Evolutionary conservation across 2,888 invertebrate genomes (phyloP), one percentile per base, ranked within the genome.

Genomic region (Exephanes ischioxanthus): DNA sequence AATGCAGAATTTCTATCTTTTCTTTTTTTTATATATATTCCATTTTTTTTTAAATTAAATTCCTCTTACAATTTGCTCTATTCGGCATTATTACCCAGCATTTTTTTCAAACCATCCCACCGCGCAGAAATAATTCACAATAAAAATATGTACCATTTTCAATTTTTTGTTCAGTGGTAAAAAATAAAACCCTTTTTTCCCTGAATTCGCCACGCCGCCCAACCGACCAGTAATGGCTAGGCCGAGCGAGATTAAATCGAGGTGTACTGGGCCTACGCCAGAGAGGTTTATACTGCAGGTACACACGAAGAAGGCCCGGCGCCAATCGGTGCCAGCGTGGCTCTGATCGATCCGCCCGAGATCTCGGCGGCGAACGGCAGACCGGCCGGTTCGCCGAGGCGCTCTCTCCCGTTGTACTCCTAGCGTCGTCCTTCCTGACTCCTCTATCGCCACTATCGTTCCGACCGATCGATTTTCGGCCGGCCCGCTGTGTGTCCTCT

Each of bases 381-480:
- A 51, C 55, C 75, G 55, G 79, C 75, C 70, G 61, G 80, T 80
- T 80, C 53, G 70, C 37, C 78, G 80, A 76, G 53, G 45, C 66
- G 61, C 61, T 26, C 61, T 14, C 61, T 61, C 61, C 30, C 61
- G 30, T 58, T n/a, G 33, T 37, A 66, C 61, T 73, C 45, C 68
- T 63, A 70, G 68, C 11, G 73, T 78, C 72, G 73, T 81, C 73
- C 77, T 73, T 84, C 68, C 81, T 48, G 51, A 73, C 77, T 61
- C 61, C 61, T 61, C 61, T 78, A 70, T 78, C 77, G 55, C 66
- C 41, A 58, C 87, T 87, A 88, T 86, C 86, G 87, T 84, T 85
- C 80, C 75, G 33, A 58, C 80, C 83, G 83, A 87, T 87, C 87
- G 87, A 87, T 88, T 85, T 87, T 86, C 80, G 80, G 37, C 77